Evolutionary conservation across 2,888 invertebrate genomes (phyloP), one percentile per base, ranked within the genome.

Genomic region (Drosophila rubida): DNA sequence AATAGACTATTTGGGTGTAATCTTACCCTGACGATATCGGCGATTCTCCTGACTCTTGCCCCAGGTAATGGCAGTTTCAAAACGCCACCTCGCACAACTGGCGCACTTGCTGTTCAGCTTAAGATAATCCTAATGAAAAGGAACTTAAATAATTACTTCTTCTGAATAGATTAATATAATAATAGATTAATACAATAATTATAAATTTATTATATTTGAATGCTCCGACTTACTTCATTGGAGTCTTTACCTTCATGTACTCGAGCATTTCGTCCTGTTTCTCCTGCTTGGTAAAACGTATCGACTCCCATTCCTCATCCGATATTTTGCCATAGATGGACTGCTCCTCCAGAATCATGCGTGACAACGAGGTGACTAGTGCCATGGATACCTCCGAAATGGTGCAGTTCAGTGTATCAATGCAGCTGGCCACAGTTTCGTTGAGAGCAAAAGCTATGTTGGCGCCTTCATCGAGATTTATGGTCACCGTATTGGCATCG

Each of bases 301-400:
- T 95, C 0, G 95, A 94, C 82, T 97, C 96, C 95, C 96, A 97
- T 92, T 97, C 96, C 89, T 97, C 97, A 77, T 96, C 96, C 0
- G 96, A 96, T 2, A 96, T 95, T 90, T 95, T 95, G 1, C 94
- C 94, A 4, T 95, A 95, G 37, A 95, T 93, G 25, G 95, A 94
- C 53, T 94, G 93, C 91, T 97, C 96, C 39, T 95, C 95, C 42
- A 93, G 92, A 1, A 95, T 93, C 0, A 95, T 94, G 37, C 93
- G 93, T 42, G 96, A 95, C 54, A 97, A 87, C 0, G 95, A 95
- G n/a, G 94, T 93, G 8, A 94, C 92, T 84, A 97, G 94, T 0
- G 94, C 94, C 73, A 92, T 92, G 66, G 95, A 91, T 73, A 96
- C 88, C 89, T 96, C 95, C 67, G 94, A 92, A 13, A 94, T 92